Conservation (phyloP, 2,797 vertebrate species). For the Malurus splendens region DNA sequence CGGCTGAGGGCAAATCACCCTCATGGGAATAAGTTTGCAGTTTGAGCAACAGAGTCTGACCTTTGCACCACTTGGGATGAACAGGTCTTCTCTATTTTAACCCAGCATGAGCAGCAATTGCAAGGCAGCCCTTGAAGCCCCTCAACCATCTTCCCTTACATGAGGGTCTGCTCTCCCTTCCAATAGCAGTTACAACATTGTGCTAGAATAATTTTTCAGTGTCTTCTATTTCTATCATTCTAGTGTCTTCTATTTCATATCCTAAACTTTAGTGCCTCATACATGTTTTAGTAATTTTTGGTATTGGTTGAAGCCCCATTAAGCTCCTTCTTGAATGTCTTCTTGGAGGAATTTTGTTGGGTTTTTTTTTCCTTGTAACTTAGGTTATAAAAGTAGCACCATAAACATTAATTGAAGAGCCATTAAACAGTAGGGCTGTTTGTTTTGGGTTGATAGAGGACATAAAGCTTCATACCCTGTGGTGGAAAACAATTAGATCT, state of each 20-base stretch:
- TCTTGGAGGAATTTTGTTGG: conserved; percentile 7
- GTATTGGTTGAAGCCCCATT: conserved; percentile 4
- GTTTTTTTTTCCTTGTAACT: conserved; percentile 52
- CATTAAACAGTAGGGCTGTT: conserved; percentile 58
- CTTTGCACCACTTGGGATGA: neutral
- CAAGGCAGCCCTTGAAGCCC: neutral
- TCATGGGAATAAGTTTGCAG: neutral
- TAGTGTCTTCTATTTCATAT: neutral
- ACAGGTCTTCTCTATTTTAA: neutral
- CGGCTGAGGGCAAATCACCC: neutral
- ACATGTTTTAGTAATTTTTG: neutral
- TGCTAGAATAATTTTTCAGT: neutral
- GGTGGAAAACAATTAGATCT: conserved; percentile 66
- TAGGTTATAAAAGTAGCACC: conserved; percentile 52
- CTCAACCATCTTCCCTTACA: neutral
- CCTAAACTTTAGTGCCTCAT: neutral
- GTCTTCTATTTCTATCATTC: neutral
- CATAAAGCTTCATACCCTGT: conserved; percentile 60
- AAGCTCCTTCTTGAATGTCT: conserved; percentile 43
- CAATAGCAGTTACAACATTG: neutral
- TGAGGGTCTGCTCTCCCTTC: neutral
- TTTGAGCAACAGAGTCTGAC: neutral
- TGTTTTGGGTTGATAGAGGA: conserved; percentile 62
- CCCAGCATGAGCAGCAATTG: neutral
- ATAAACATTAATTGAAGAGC: conserved; percentile 67